Conservation (phyloP, 2,113 vertebrate species). For the Pandion haliaetus region DNA sequence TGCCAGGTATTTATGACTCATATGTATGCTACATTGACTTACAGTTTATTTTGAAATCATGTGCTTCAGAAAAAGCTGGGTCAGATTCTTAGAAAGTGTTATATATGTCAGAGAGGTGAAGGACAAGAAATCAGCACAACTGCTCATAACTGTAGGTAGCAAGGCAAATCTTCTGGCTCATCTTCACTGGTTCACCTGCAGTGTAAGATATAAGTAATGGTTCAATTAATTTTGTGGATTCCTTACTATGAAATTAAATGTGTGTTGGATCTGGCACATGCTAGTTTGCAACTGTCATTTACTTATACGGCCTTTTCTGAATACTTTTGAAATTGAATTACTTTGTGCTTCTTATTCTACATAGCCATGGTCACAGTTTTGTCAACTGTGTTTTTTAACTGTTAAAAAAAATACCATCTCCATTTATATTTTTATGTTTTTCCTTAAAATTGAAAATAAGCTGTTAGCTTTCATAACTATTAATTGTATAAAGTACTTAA, state of each 20-base stretch:
- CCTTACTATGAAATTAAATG: background rate
- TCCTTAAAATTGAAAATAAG: background rate
- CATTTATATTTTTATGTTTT: background rate
- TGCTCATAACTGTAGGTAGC: background rate
- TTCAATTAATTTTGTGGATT: background rate
- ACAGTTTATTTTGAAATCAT: background rate
- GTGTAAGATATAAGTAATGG: background rate
- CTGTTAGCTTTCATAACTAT: background rate
- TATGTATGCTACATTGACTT: background rate
- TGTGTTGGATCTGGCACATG: background rate
- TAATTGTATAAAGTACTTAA: background rate
- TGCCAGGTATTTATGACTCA: background rate
- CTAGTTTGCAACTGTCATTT: background rate
- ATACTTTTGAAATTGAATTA: background rate
- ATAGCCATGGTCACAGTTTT: background rate
- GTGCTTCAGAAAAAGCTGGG: background rate
- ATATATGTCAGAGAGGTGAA: background rate
- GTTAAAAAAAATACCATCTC: background rate
- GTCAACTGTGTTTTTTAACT: background rate
- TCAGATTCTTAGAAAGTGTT: background rate
- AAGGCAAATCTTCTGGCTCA: background rate
- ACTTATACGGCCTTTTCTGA: background rate
- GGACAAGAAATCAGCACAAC: background rate
- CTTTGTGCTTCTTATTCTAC: background rate
- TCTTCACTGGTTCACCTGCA: background rate